Evolutionary conservation across 2,113 vertebrate genomes (phyloP).

Genomic region (Oncorhynchus nerka): DNA sequence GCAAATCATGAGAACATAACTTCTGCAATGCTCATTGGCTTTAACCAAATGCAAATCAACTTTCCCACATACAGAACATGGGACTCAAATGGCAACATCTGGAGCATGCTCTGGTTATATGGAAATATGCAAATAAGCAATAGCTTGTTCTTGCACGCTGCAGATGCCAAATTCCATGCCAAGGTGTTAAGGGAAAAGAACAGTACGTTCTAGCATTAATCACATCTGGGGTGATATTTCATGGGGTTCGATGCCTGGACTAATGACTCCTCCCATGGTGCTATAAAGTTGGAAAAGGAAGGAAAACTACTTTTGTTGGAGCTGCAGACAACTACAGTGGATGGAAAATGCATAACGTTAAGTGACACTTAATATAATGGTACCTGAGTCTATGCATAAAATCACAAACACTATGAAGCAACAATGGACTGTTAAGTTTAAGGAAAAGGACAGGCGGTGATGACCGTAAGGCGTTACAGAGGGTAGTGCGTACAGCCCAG

Average conservation of each 20-base stretch:
- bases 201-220: not conserved
- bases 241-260: too few relatives aligned
- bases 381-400: too few relatives aligned
- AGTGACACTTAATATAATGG: too few relatives aligned
- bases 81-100: not conserved
- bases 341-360: too few relatives aligned
- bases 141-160: slow-evolving; percentile 43
- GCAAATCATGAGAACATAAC: not conserved
- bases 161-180: slow-evolving; percentile 16
- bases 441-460: not conserved
- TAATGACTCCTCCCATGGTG: not conserved
- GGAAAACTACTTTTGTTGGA: too few relatives aligned
- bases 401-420: too few relatives aligned
- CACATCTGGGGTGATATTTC: too few relatives aligned
- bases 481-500: too few relatives aligned
- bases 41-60: not conserved
- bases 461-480: too few relatives aligned
- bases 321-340: too few relatives aligned
- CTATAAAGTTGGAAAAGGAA: not conserved
- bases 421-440: not conserved
- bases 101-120: not conserved
- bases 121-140: slow-evolving; percentile 30
- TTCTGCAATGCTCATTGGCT: not conserved
- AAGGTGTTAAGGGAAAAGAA: slow-evolving; percentile 21
- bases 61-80: slow-evolving; percentile 4